Evolutionary conservation across 2,888 invertebrate genomes (phyloP).

Genomic region (Scaptomyza polygonia): DNA sequence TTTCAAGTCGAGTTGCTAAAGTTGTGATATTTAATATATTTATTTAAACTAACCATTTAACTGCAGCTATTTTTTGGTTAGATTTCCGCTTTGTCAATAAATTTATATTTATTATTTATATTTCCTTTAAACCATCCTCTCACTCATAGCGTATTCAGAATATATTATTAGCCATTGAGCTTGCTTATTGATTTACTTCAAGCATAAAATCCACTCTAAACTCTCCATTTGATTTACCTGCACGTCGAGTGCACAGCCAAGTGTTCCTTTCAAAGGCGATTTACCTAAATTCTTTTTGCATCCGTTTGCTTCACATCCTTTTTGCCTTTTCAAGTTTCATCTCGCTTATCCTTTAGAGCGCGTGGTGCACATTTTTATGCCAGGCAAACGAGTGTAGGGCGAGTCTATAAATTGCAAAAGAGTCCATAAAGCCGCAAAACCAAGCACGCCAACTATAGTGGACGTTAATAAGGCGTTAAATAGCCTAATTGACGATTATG

Average conservation of each 20-base stretch:
- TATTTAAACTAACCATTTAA: neutral
- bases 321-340: neutral
- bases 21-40: too few species aligned
- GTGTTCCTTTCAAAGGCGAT: neutral
- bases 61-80: neutral
- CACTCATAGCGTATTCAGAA: slow-evolving; percentile 5
- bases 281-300: neutral
- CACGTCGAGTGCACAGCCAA: slow-evolving; percentile 13
- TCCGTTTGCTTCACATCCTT: neutral
- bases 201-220: slow-evolving; percentile 27
- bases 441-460: slow-evolving; percentile 12
- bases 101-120: too few species aligned
- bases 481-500: slow-evolving; percentile 69
- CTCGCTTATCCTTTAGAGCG: neutral
- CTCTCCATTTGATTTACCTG: slow-evolving; percentile 25
- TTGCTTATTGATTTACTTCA: slow-evolving; percentile 33
- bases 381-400: neutral
- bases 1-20: too few species aligned
- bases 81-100: too few species aligned
- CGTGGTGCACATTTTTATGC: slow-evolving; percentile 14
- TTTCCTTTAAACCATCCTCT: neutral
- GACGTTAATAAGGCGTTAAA: slow-evolving; percentile 75
- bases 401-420: neutral
- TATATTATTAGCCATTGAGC: slow-evolving; percentile 33
- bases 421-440: slow-evolving; percentile 8